Conservation (phyloP, 2,888 invertebrate genomes). For the Malacosoma neustria region DNA sequence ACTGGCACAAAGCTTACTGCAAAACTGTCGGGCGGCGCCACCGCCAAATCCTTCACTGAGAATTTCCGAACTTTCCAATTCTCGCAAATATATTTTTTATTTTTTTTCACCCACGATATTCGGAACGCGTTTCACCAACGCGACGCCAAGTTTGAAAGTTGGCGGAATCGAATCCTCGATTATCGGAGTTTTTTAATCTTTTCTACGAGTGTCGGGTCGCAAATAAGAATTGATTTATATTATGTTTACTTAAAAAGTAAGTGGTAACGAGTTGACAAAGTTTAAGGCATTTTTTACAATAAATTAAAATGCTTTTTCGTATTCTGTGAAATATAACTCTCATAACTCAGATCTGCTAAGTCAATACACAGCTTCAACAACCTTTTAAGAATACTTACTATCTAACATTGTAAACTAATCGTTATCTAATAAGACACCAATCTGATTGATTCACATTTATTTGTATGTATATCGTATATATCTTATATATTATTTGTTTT, state of each 20-base stretch:
- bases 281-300: not conserved
- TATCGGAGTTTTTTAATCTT: slow-evolving; percentile 9
- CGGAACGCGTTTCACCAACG: slow-evolving; percentile 5
- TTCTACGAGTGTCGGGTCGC: not conserved
- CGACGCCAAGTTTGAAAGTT: slow-evolving; percentile 13
- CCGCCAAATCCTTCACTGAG: slow-evolving; percentile 27
- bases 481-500: too few relatives aligned
- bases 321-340: too few relatives aligned
- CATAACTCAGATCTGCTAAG: too few relatives aligned
- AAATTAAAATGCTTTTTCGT: not conserved
- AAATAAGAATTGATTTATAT: not conserved
- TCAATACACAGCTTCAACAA: too few relatives aligned
- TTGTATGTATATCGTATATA: too few relatives aligned
- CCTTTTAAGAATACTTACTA: too few relatives aligned
- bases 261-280: not conserved
- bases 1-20: slow-evolving; percentile 32
- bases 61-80: slow-evolving; percentile 29
- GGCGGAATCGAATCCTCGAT: slow-evolving; percentile 11
- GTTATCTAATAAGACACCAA: too few relatives aligned
- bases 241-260: not conserved
- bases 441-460: too few relatives aligned
- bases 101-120: slow-evolving; percentile 17
- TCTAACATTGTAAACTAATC: too few relatives aligned
- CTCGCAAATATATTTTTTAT: slow-evolving; percentile 8
- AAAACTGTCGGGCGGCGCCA: slow-evolving; percentile 32